A percentile compares a stretch with the other conserved stretches of the same genome.
Conservation (phyloP, 2,113 vertebrate genomes). For the Ictalurus furcatus region DNA sequence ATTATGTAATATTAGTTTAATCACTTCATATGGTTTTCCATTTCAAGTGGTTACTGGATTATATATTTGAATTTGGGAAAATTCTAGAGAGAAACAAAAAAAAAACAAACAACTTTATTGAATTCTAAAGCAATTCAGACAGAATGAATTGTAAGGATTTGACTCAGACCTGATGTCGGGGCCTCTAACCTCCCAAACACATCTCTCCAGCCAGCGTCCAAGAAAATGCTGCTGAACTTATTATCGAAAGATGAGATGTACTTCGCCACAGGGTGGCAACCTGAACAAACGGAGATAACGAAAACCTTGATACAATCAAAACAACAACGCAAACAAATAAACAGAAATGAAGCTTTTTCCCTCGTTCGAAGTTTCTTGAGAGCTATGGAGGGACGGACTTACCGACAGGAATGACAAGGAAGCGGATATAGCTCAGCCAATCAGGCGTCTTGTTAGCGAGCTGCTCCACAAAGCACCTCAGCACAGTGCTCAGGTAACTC, state of each 20-base stretch:
- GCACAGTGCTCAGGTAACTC: conserved; percentile 68
- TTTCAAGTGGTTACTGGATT: background rate
- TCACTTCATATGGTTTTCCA: background rate
- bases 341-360: background rate
- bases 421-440: conserved; percentile 72
- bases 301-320: background rate
- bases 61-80: background rate
- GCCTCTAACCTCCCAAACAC: conserved; percentile 68
- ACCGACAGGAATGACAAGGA: conserved; percentile 71
- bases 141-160: background rate
- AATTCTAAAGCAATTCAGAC: background rate
- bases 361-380: background rate
- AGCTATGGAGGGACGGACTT: conserved; percentile 10
- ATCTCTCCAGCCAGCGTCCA: conserved; percentile 74
- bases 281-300: conserved; percentile 42
- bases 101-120: background rate
- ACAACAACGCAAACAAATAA: background rate
- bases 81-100: background rate
- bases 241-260: conserved; percentile 70
- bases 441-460: conserved; percentile 73
- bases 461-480: conserved; percentile 74
- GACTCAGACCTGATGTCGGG: conserved; percentile 58
- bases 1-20: background rate
- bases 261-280: conserved; percentile 70
- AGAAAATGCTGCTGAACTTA: conserved; percentile 70